Evolutionary conservation across 2,113 vertebrate species (phyloP).

Genomic region (Phrynosoma platyrhinos): DNA sequence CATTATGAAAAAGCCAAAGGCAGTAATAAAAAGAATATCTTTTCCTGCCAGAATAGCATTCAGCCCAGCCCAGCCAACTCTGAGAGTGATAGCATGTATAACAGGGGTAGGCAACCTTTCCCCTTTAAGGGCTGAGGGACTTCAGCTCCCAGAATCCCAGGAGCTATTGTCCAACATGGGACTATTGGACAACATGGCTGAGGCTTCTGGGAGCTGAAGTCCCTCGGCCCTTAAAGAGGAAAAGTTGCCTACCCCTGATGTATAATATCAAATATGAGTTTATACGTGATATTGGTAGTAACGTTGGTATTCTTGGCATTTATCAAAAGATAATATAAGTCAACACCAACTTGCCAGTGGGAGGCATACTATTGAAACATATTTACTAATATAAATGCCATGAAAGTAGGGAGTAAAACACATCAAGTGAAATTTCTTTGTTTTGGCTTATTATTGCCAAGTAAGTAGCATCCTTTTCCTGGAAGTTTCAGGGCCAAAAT

Average conservation of each 20-base stretch:
- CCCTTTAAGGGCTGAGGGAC: too few species aligned
- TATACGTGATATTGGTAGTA: neutral
- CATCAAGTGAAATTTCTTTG: neutral
- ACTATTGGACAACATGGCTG: too few species aligned
- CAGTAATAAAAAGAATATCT: slow-evolving; percentile 27
- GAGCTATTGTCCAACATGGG: too few species aligned
- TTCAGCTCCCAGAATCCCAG: too few species aligned
- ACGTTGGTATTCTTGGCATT: neutral
- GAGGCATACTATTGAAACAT: neutral
- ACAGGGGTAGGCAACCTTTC: too few species aligned
- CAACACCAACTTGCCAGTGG: slow-evolving; percentile 26
- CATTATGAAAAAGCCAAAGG: slow-evolving; percentile 34
- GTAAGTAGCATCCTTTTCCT: too few species aligned
- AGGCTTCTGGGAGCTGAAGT: too few species aligned
- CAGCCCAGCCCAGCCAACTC: slow-evolving; percentile 18
- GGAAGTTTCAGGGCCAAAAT: too few species aligned
- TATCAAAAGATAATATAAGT: slow-evolving; percentile 14
- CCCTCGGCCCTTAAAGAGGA: too few species aligned
- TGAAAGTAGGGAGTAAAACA: neutral
- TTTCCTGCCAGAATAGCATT: slow-evolving; percentile 36
- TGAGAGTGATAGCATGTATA: neutral
- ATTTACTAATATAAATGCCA: neutral
- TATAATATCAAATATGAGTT: slow-evolving; percentile 31
- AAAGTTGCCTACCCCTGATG: too few species aligned
- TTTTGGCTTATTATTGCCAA: neutral